Evolutionary conservation across 2,888 invertebrate species (phyloP), one percentile per base, ranked within the genome.

Genomic region (Priocnemis perturbator): DNA sequence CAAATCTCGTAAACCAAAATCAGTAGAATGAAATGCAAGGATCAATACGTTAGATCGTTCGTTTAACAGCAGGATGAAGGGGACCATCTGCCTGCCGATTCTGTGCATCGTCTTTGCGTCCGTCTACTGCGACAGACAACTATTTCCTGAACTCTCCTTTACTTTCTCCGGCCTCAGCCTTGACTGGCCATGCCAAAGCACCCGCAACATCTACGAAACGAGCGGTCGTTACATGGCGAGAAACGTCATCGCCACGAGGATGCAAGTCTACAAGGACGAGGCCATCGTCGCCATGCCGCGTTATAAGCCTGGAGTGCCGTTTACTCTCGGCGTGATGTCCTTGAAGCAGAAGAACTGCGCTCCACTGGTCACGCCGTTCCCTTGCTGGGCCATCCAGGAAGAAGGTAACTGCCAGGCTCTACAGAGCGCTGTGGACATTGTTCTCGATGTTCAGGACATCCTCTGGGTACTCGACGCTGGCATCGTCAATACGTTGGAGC

Each of bases 401-500:
- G 91, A 93, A 76, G 93, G 92, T 47, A 93, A 93, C 86, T 93
- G 93, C 91, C 66, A 93, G 92, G 88, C 93, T 91, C 88, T 95
- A 19, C 94, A 95, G 81, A 94, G 93, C 63, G 94, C 93, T 0
- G 92, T 95, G 0, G 95, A 95, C 82, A 87, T 94, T 61, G 89
- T 91, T 84, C 85, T 92, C 26, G 93, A 93, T 74, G 74, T 86
- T 5, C 91, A 94, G 86, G 93, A 93, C 57, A 92, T 93, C 71
- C 89, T 95, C 9, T 95, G 95, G 95, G 91, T 93, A 0, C 88
- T 95, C 71, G 95, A 95, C 83, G 91, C 91, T 14, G 95, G 95
- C 15, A 91, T 94, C 55, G 91, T 94, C 0, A 93, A 95, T 75
- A 93, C 93, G 0, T 81, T 94, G 65, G 92, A 93, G 68, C 90